Conservation (phyloP, 2,888 invertebrate species). For the Philopedon plagiatum region DNA sequence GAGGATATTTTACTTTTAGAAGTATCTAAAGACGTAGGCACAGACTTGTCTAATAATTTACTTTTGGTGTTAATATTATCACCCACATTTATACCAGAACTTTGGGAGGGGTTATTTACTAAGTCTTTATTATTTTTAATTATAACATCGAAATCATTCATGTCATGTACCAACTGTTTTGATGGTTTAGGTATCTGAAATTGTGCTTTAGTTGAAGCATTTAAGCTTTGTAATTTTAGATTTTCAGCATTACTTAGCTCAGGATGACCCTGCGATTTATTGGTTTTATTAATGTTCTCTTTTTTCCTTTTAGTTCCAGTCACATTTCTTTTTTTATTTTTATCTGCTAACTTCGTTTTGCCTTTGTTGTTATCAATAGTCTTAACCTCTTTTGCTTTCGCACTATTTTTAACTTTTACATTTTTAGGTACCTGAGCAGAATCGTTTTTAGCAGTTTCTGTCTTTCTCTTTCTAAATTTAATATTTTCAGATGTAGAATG, state of each 20-base stretch:
- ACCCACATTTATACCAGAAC: neutral
- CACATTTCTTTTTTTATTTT: neutral
- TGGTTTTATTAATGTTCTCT: neutral
- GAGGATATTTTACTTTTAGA: neutral
- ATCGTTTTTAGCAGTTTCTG: neutral
- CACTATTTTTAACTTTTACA: neutral
- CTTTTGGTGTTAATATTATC: neutral
- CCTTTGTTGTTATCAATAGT: neutral
- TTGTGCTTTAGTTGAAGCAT: neutral
- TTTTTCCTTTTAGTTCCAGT: neutral
- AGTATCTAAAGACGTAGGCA: neutral
- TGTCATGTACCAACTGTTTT: slow-evolving; percentile 27
- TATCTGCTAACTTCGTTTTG: neutral
- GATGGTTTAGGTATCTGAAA: slow-evolving; percentile 11
- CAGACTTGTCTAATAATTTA: neutral
- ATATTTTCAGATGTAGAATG: neutral
- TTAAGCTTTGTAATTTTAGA: neutral
- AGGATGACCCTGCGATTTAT: neutral
- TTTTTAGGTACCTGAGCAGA: neutral
- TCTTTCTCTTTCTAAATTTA: neutral
- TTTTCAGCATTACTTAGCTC: neutral
- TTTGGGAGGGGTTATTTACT: neutral
- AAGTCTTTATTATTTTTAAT: slow-evolving; percentile 34
- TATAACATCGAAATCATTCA: slow-evolving; percentile 49
- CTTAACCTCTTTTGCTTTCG: neutral